phyloP scores from a whole-genome alignment of 2,113 vertebrate genomes.

The Rhinichthys klamathensis region DNA sequence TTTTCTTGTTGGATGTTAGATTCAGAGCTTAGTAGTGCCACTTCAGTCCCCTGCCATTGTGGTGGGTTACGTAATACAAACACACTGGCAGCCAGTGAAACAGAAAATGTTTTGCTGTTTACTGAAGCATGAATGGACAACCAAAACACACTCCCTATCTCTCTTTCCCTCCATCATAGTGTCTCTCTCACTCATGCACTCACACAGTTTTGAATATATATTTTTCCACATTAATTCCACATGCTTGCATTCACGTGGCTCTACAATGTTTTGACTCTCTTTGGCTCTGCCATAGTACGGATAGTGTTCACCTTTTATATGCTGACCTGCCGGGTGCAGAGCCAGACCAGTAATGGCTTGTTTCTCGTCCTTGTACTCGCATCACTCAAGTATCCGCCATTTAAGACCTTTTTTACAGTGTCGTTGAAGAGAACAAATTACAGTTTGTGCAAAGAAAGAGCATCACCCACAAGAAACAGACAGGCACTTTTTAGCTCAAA shows the following conservation, averaged over 20 bases:
- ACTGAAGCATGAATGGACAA: slow-evolving; percentile 72
- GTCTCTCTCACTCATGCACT: not conserved
- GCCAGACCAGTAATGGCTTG: slow-evolving; percentile 9
- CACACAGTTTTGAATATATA: slow-evolving; percentile 69
- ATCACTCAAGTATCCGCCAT: not conserved
- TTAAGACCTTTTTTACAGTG: slow-evolving; percentile 11
- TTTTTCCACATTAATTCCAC: slow-evolving; percentile 69
- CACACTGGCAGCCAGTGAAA: slow-evolving; percentile 71
- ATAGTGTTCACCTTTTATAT: slow-evolving; percentile 56
- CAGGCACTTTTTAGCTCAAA: not conserved
- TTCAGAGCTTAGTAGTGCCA: slow-evolving; percentile 61
- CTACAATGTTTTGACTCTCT: slow-evolving; percentile 63
- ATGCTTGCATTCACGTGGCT: slow-evolving; percentile 72
- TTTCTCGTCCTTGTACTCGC: not conserved
- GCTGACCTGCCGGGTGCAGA: not conserved
- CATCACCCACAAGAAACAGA: not conserved
- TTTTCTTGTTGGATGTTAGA: slow-evolving; percentile 18
- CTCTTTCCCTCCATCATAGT: slow-evolving; percentile 1
- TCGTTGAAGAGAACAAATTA: slow-evolving; percentile 28
- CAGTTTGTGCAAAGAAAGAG: slow-evolving; percentile 15
- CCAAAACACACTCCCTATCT: slow-evolving; percentile 61
- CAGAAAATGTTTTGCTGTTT: slow-evolving; percentile 77
- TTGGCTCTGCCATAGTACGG: slow-evolving; percentile 46
- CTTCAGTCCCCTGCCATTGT: slow-evolving; percentile 69
- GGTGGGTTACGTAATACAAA: slow-evolving; percentile 73